Evolutionary conservation across 2,113 vertebrate species (phyloP).

Genomic region (Protobothrops mucrosquamatus): DNA sequence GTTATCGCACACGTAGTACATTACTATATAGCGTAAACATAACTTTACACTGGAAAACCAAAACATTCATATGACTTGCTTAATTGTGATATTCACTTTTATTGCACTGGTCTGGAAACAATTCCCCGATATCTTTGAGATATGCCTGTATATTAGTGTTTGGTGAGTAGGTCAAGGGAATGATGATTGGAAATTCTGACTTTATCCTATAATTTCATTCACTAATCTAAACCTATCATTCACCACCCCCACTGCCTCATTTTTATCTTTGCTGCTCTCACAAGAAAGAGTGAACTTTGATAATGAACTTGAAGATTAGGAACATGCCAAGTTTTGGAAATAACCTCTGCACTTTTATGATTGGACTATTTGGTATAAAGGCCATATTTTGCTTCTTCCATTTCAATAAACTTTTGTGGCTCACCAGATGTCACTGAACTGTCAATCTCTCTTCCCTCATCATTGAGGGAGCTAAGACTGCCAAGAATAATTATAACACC

Average conservation of each 20-base stretch:
- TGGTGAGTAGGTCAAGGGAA: background rate
- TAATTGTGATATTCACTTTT: background rate
- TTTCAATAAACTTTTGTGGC: background rate
- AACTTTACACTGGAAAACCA: background rate
- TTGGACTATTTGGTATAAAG: background rate
- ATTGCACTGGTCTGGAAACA: background rate
- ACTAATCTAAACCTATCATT: background rate
- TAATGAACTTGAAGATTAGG: background rate
- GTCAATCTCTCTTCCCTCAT: background rate
- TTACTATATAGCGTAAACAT: background rate
- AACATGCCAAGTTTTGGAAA: background rate
- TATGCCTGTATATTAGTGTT: background rate
- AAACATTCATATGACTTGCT: background rate
- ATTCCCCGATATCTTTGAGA: background rate
- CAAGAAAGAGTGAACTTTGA: background rate
- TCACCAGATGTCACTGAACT: background rate
- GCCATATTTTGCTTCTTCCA: background rate
- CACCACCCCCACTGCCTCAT: background rate
- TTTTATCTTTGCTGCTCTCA: background rate
- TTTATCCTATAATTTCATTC: background rate
- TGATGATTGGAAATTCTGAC: background rate
- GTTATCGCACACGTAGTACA: background rate
- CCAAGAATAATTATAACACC: background rate
- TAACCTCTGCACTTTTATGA: background rate
- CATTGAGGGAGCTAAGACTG: background rate